A percentile compares a stretch with the other conserved stretches of the same genome.
These are phyloP conservation scores for Lepidurus packardi DNA, from an alignment of 1,140 invertebrate species.

Conservation along the genomic window DNA sequence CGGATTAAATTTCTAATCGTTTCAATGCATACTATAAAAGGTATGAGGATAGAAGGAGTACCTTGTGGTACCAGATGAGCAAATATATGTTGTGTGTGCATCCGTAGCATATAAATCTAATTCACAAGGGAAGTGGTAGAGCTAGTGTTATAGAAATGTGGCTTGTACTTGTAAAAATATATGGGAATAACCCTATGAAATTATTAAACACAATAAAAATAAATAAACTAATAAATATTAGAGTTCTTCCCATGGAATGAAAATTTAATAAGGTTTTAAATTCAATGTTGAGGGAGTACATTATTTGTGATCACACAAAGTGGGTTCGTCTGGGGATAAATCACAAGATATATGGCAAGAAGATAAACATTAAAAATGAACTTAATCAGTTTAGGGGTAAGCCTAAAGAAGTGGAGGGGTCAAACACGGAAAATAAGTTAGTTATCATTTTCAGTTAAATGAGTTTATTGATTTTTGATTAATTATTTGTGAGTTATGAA, in stretches of 20 bases:
- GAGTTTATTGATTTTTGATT: slow-evolving; percentile 36
- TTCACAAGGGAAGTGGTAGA: slow-evolving; percentile 54
- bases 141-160: slow-evolving; percentile 53
- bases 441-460: slow-evolving; percentile 42
- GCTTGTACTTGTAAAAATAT: slow-evolving; percentile 59
- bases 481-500: slow-evolving; percentile 36
- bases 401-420: slow-evolving; percentile 38
- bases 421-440: slow-evolving; percentile 43
- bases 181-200: slow-evolving; percentile 58
- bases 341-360: slow-evolving; percentile 36
- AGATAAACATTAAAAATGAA: slow-evolving; percentile 35
- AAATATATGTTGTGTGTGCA: slow-evolving; percentile 51
- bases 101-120: slow-evolving; percentile 52
- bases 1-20: slow-evolving; percentile 51
- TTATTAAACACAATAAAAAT: slow-evolving; percentile 53
- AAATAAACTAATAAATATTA: slow-evolving; percentile 48
- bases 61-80: slow-evolving; percentile 55
- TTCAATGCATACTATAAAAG: slow-evolving; percentile 48
- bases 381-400: slow-evolving; percentile 37
- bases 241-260: slow-evolving; percentile 23
- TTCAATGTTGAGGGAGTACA: slow-evolving; percentile 30
- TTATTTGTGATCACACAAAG: neutral
- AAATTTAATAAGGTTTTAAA: slow-evolving; percentile 37
- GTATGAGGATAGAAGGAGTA: slow-evolving; percentile 51
- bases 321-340: slow-evolving; percentile 26